Conservation (phyloP, 2,113 vertebrate genomes). For the Dromiciops gliroides region DNA sequence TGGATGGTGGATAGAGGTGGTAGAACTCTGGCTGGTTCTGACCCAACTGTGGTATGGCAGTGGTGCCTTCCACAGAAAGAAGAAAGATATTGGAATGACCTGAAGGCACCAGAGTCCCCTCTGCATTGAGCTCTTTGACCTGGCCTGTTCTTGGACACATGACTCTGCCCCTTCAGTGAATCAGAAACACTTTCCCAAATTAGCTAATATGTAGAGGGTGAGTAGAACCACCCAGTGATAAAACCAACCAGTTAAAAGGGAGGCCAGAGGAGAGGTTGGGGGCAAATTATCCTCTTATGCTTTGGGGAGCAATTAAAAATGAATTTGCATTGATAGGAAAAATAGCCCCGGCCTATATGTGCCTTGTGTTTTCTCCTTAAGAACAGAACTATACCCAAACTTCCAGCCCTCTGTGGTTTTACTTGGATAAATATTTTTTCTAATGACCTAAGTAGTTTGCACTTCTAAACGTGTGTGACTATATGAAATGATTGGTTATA, state of each 20-base stretch:
- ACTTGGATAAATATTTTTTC: conserved; percentile 13
- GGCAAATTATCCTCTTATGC: background rate
- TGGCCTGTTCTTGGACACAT: background rate
- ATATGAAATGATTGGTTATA: background rate
- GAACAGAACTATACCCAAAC: background rate
- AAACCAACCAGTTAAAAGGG: background rate
- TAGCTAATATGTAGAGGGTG: background rate
- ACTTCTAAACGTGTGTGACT: background rate
- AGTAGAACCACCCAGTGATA: background rate
- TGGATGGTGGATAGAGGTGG: background rate
- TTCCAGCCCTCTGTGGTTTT: background rate
- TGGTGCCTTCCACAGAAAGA: no score
- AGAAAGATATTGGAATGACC: no score
- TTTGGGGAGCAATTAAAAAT: background rate
- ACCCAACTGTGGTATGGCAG: background rate
- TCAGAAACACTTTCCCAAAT: background rate
- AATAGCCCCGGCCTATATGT: background rate
- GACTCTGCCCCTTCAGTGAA: background rate
- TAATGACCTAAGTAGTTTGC: background rate
- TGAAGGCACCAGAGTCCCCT: no score
- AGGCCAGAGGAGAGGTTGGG: background rate
- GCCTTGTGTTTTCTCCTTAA: background rate
- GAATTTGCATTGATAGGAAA: background rate
- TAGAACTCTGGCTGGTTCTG: background rate
- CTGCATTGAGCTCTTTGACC: background rate